Conservation (phyloP, 2,797 vertebrate species). For the Helostoma temminkii region DNA sequence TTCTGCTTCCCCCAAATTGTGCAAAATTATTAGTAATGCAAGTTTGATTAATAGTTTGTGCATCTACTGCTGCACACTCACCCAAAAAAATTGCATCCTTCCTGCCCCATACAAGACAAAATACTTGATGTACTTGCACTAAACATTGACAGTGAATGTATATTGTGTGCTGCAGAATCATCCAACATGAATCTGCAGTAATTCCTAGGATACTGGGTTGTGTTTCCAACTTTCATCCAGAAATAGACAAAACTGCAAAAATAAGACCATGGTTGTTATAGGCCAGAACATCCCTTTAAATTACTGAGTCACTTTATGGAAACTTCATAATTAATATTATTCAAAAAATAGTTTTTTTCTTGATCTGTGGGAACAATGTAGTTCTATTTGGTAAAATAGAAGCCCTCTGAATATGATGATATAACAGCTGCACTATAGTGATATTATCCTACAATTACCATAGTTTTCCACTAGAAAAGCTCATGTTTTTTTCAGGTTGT, state of each 20-base stretch:
- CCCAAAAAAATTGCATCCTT: background rate
- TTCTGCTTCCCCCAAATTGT: background rate
- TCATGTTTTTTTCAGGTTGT: conserved; percentile 16
- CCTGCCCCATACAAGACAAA: background rate
- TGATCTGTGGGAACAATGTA: background rate
- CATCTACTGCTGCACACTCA: background rate
- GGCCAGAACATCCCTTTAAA: background rate
- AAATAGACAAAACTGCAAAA: background rate
- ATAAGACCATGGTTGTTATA: background rate
- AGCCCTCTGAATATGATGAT: background rate
- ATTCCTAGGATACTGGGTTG: background rate
- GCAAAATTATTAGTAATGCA: background rate
- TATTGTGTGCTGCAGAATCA: background rate
- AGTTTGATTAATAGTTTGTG: background rate
- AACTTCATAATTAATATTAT: too few relatives aligned
- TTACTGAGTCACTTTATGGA: background rate
- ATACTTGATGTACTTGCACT: background rate
- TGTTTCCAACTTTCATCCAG: background rate
- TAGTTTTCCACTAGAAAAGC: conserved; percentile 1
- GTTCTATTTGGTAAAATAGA: background rate
- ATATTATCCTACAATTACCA: background rate
- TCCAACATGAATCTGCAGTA: background rate
- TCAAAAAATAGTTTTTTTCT: background rate
- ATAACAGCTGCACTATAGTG: conserved; percentile 2
- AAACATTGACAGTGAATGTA: background rate